Percentiles rank a stretch among this genome's conserved stretches.
phyloP scores from a whole-genome alignment of 2,888 invertebrate species.

The Erebia palarica region DNA sequence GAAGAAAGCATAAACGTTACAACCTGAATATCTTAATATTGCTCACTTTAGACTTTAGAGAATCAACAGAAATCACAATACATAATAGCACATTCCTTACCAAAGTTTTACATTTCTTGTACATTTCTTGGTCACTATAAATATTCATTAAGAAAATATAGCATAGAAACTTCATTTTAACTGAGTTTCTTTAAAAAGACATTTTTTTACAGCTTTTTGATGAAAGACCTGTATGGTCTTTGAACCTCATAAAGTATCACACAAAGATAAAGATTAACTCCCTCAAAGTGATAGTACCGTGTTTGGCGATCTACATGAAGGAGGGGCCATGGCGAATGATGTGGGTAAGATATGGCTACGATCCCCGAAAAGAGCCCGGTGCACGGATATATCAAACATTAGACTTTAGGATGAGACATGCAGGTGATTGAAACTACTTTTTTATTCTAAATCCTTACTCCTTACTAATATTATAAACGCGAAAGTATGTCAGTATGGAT shows the following conservation, averaged over 20 bases:
- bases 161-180: not conserved
- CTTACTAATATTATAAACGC: no score
- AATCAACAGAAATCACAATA: no score
- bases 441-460: not conserved
- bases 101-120: no score
- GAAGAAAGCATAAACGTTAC: no score
- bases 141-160: no score
- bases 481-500: no score
- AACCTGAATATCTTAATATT: no score
- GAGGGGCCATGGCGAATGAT: slow-evolving; percentile 96
- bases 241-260: slow-evolving; percentile 86
- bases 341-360: slow-evolving; percentile 96
- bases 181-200: not conserved
- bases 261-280: slow-evolving; percentile 84
- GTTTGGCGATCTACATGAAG: slow-evolving; percentile 91
- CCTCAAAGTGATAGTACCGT: slow-evolving; percentile 90
- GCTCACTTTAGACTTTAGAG: no score
- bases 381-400: slow-evolving; percentile 94
- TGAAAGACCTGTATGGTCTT: slow-evolving; percentile 94
- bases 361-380: slow-evolving; percentile 91
- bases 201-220: slow-evolving; percentile 86
- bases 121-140: no score
- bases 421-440: slow-evolving; percentile 65
- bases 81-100: no score
- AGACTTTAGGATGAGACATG: slow-evolving; percentile 88